Evolutionary conservation across 2,797 vertebrate species (phyloP), one percentile per base, ranked within the genome.

Genomic region (Semaprochilodus insignis): DNA sequence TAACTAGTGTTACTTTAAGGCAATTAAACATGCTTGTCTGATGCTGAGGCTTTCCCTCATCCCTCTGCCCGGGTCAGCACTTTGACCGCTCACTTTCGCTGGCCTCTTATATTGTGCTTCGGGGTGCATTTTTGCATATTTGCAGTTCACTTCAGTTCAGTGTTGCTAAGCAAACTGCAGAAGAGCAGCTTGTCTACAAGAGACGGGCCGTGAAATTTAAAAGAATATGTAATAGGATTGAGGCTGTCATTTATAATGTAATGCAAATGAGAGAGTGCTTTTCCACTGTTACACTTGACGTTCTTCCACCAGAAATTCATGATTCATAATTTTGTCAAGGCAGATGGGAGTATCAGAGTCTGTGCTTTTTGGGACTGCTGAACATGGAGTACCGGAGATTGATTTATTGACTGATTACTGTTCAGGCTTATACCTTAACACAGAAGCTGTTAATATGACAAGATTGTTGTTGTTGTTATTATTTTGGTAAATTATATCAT

Each of bases 101-200:
- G 6, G 19, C 34, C 31, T 36, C 17, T 16, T 65, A 3, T 67
- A 10, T 40, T 40, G 11, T 10, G 17, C 16, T 15, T 69, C 25
- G 23, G 25, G 52, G 16, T 60, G 48, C n/a, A 13, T 25, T 75
- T 44, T 75, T 44, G 62, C 48, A 57, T 75, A 27, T 17, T 25
- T 27, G 62, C 31, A 67, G 65, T 67, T 67, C 65, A 36, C 27
- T 67, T 67, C 65, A 36, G 63, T 36, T 66, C 63, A 77, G 36
- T 62, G 36, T 40, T 25, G 80, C 80, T 6, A 36, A 70, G 55
- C 15, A 51, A 70, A 73, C 27, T 44, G 74, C 51, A 17, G 67
- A 65, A 48, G 62, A 83, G 59, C 27, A 65, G 74, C 74, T 55
- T 71, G 31, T 73, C 74, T 65, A 55, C 48, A 54, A 71, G 66